Base-by-base conservation (phyloP, 2,888 invertebrate genomes). In the Xanthorhoe spadicearia region DNA sequence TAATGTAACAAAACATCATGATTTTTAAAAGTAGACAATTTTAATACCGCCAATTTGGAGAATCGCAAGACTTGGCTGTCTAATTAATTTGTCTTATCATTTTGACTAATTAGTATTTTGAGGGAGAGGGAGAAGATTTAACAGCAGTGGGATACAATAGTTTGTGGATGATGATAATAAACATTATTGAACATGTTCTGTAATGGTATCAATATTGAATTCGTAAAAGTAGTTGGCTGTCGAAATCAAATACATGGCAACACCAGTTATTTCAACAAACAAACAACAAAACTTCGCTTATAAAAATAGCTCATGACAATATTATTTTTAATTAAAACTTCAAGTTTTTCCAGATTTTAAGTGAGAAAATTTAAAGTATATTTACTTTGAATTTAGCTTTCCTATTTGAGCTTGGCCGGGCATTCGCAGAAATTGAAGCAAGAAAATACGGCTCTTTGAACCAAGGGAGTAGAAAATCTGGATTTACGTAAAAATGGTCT, bases 311-410 rank as follows among this genome's bases (percentile, higher is more conserved):
- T 19, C 65, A 57, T 49, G 61, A 53, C 52, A 28, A 48, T 61
- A 61, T 49, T 55, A 48, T 48, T 38, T 61, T 65, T 48, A 57
- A 66, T 66, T 66, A 66, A 61, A 66, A 61, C 28, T 51, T 43
- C 35, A 17, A 50, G 50, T 43, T 60, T 55, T 23, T 10, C 59
- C 51, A 15, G n/a, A 43, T 49, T 32, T 3, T 19, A 61, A 38
- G 61, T 66, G 63, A 35, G 52, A 53, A 56, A 61, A 58, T 19
- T 35, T 55, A 55, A 46, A 58, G 54, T 59, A 32, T 23, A 43
- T 55, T 63, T 69, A 54, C 63, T 48, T 61, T 48, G 28, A 52
- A 49, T 59, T 65, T 57, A 38, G 48, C 23, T 63, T 57, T 48
- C 32, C 65, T 65, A 56, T 46, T 56, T 57, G 28, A 58, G 58